Base-by-base conservation (phyloP, 2,888 invertebrate genomes). In the Cheilosia vulpina region DNA sequence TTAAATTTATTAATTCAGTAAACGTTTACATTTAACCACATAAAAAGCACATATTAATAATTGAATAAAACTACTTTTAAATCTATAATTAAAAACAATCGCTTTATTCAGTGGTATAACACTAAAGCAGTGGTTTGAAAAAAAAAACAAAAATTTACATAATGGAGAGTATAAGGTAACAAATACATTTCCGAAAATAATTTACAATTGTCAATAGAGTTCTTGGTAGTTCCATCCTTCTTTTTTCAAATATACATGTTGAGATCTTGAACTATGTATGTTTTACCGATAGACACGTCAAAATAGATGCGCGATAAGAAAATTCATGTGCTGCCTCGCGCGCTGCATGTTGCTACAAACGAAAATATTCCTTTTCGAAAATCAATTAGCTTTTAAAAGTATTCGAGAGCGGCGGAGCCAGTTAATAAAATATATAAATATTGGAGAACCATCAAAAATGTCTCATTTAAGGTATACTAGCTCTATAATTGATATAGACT, bases 1-100 rank as follows among this genome's bases (percentile, higher is more conserved):
- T 88, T 89, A 89, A 88, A 87, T 89, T 87, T 83, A 65, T 57
- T 19, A 41, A 55, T 68, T 87, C 6, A 63, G 76, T 78, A 66
- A 76, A 71, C 43, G 52, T 60, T 50, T 76, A 87, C 77, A 68
- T 57, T 63, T 68, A 78, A 73, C 27, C 17, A 19, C 11, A 19
- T 19, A 75, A 63, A 43, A 69, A 79, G 53, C 55, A 66, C 55
- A 66, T 58, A 31, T 60, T 2, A 27, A 13, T 41, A 68, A 9
- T 31, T n/a, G 13, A 41, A 53, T 38, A 57, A 31, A 68, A 65
- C 63, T n/a, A n/a, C n/a, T n/a, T n/a, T n/a, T n/a, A 88, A 75
- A 52, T 75, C 73, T 84, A 41, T 57, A 2, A 19, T 31, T 13
- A 4, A 7, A 47, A 27, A 21, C 7, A 13, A 38, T 38, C 4